Evolutionary conservation across 1,140 invertebrate species (phyloP).

Genomic region (Heliconius himera): DNA sequence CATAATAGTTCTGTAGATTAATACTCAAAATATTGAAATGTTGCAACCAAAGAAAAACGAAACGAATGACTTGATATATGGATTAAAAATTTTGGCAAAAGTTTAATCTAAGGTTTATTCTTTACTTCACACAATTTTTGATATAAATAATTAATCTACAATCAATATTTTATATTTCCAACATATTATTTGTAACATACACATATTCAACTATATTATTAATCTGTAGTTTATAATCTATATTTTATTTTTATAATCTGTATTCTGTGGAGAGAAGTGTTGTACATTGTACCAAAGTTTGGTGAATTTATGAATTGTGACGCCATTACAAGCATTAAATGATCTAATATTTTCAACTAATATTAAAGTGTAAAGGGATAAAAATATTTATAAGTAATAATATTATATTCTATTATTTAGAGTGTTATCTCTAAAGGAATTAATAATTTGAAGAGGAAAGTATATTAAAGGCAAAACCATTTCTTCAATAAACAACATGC

Average conservation of each 20-base stretch:
- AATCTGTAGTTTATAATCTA: neutral
- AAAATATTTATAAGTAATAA: neutral
- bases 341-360: neutral
- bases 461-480: neutral
- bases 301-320: constrained; percentile 7
- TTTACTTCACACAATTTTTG: no score
- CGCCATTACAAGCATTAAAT: constrained; percentile 17
- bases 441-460: no score
- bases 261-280: neutral
- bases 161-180: no score
- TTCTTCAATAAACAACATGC: constrained; percentile 55
- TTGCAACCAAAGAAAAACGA: no score
- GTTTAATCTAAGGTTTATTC: no score
- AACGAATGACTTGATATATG: no score
- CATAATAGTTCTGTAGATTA: no score
- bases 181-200: no score
- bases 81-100: no score
- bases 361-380: neutral
- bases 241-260: neutral
- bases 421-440: no score
- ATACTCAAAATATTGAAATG: no score
- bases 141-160: no score
- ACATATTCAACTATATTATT: neutral
- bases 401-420: neutral
- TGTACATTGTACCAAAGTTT: neutral